Evolutionary conservation across 2,888 invertebrate genomes (phyloP), one percentile per base, ranked within the genome.

Genomic region (Andrena chrysosceles): DNA sequence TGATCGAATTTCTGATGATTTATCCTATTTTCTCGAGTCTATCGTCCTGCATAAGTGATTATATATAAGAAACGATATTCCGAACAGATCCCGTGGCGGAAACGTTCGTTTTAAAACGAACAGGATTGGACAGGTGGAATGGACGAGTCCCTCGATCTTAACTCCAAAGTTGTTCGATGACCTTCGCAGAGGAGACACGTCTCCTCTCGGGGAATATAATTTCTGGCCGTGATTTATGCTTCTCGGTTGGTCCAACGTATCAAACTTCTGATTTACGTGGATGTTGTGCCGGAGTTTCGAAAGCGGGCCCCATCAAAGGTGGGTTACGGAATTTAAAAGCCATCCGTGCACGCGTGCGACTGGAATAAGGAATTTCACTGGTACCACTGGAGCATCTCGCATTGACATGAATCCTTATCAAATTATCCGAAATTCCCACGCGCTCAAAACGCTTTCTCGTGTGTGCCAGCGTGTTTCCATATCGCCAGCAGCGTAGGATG

Each of bases 381-480:
- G 74, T 62, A 72, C 76, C 56, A 16, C 48, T 23, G 76, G 29
- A 77, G 75, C 77, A 80, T 86, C 87, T 73, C 85, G 64, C 64
- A 48, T 69, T 62, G 75, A 56, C 85, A 74, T 81, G 85, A 85
- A 79, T 87, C 82, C 87, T 88, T 88, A 87, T 88, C 82, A 88
- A 88, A 87, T 87, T 87, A 88, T 87, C 79, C 87, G 62, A 83
- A 87, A 88, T 88, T 88, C 88, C 89, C 88, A 88, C 88, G 88
- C 85, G 64, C 29, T 68, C 62, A 10, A 29, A 48, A 16, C 7
- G 20, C 60, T 63, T 31, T 29, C 35, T 26, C 26, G 54, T 49
- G 29, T 20, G 33, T 4, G 23, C 20, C 26, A 16, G 67, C 42
- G 10, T 2, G 42, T 59, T 35, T 69, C 49, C 56, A 16, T 79